Evolutionary conservation across 2,888 invertebrate genomes (phyloP), one percentile per base, ranked within the genome.

Genomic region (Diloba caeruleocephala): DNA sequence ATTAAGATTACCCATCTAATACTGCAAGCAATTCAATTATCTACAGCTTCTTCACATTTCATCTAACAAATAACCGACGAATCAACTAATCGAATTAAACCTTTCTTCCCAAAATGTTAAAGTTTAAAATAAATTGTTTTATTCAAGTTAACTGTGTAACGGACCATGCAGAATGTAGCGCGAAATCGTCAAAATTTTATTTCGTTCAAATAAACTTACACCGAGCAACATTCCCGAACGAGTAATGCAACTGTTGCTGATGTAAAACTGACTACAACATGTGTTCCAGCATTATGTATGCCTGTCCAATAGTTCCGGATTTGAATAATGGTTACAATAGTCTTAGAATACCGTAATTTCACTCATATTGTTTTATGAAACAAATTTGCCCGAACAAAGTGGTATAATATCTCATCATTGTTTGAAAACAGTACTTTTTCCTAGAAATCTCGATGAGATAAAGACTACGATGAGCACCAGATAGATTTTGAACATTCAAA

Each of bases 181-280:
- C 65, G 64, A 80, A 79, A 79, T 78, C 71, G 54, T 63, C 65
- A 51, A 74, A 77, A 65, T 71, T 64, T 61, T 67, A 64, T 67
- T 68, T 78, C 70, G 69, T 74, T 74, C 68, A 70, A 71, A 75
- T 50, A 72, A 71, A 80, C 57, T 64, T 55, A 59, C 28, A 58
- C 33, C 44, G 38, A 50, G 50, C 41, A 55, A 34, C 39, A 61
- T 53, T 58, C 42, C 28, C 37, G 23, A 29, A 15, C 41, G 28
- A 45, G 37, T 57, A 54, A 68, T 50, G 34, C 55, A 43, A 44
- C 31, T 49, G 32, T 69, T 23, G 17, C 52, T 42, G 45, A 67
- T 62, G 36, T 21, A 26, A 62, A 67, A 56, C 34, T 32, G 21
- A 34, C 38, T 45, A 26, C 37, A 41, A 63, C 33, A 59, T 52